Evolutionary conservation across 1,140 invertebrate species (phyloP).

Genomic region (Onthophagus taurus): DNA sequence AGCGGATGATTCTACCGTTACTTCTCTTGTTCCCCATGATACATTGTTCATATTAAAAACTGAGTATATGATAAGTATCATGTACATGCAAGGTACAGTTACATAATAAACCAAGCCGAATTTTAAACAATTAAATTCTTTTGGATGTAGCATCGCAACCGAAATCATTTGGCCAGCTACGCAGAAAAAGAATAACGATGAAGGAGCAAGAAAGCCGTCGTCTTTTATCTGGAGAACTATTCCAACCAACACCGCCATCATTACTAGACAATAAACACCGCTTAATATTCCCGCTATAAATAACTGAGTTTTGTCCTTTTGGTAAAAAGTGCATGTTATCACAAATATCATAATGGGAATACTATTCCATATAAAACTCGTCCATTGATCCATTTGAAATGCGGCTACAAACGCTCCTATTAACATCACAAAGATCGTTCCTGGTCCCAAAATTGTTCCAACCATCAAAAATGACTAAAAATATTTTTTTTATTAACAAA

Average conservation of each 20-base stretch:
- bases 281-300: conserved; percentile 69
- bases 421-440: conserved; percentile 85
- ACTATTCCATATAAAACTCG: conserved; percentile 69
- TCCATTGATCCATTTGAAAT: conserved; percentile 67
- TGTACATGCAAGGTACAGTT: conserved; percentile 88
- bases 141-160: conserved; percentile 72
- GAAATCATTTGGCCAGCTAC: conserved; percentile 53
- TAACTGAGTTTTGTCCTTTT: conserved; percentile 36
- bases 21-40: conserved; percentile 84
- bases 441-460: conserved; percentile 70
- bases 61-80: conserved; percentile 84
- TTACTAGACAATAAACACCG: conserved; percentile 74
- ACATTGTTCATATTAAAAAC: conserved; percentile 86
- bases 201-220: conserved; percentile 70
- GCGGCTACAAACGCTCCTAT: conserved; percentile 79
- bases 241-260: conserved; percentile 88
- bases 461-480: conserved; percentile 44
- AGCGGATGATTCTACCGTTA: conserved; percentile 23
- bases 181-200: conserved; percentile 64
- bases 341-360: conserved; percentile 68
- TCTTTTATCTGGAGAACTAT: conserved; percentile 70
- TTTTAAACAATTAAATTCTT: conserved; percentile 68
- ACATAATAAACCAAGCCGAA: conserved; percentile 81
- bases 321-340: conserved; percentile 54
- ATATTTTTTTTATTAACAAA: too few relatives aligned